These are phyloP conservation scores for Notiomystis cincta DNA, from an alignment of 2,113 vertebrate genomes.

Conservation along the genomic window DNA sequence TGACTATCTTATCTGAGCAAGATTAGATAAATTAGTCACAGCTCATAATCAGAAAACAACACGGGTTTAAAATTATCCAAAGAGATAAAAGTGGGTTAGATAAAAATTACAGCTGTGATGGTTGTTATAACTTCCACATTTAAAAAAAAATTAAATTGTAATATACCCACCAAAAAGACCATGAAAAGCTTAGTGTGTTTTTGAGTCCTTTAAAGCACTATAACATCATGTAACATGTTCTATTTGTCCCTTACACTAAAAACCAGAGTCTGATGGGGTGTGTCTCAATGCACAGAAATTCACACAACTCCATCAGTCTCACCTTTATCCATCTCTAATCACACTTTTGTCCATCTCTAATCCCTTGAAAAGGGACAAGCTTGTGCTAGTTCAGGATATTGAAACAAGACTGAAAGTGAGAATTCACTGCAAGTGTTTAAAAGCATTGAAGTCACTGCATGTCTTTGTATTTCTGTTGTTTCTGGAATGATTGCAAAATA, in stretches of 20 bases:
- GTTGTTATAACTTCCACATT: background rate
- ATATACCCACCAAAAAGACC: background rate
- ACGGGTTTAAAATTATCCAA: background rate
- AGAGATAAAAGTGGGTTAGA: background rate
- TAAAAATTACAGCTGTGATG: background rate
- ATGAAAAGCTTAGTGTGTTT: background rate
- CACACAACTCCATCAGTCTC: background rate
- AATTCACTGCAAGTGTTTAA: background rate
- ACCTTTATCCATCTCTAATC: background rate
- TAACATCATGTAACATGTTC: background rate
- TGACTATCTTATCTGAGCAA: background rate
- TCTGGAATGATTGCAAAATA: background rate
- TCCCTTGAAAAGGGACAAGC: background rate
- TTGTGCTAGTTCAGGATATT: background rate
- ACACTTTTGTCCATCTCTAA: background rate
- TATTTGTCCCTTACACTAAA: background rate
- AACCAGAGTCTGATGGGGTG: background rate
- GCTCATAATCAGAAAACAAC: background rate
- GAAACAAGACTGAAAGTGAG: background rate
- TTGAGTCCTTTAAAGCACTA: background rate
- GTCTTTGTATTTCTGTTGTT: background rate
- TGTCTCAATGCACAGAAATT: background rate
- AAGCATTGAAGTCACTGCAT: background rate
- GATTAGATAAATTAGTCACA: background rate
- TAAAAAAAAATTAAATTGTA: background rate